A percentile compares a stretch with the other conserved stretches of the same genome.
These are phyloP conservation scores for Callorhinus ursinus DNA, from an alignment of 2,113 vertebrate genomes.

Conservation along the genomic window DNA sequence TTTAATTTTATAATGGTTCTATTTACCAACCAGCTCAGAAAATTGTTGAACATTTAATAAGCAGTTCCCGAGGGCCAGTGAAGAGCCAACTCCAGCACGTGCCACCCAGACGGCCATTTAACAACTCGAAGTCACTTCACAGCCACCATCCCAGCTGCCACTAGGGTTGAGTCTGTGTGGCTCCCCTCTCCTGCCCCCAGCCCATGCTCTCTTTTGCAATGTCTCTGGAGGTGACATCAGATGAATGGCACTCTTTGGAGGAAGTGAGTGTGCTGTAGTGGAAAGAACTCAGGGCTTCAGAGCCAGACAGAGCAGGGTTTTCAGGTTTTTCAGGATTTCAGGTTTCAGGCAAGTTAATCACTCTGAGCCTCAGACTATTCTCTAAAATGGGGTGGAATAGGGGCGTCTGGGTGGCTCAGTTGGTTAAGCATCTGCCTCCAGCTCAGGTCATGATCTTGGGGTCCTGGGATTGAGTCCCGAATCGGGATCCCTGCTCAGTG, in stretches of 20 bases:
- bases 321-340: neutral
- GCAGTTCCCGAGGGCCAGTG: neutral
- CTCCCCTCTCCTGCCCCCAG: neutral
- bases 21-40: neutral
- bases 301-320: neutral
- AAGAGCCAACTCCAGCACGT: neutral
- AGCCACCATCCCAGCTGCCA: neutral
- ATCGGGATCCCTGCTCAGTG: too few relatives aligned
- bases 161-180: neutral
- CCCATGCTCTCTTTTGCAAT: neutral
- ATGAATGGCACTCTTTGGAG: neutral
- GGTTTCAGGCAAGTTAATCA: too few relatives aligned
- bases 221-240: neutral
- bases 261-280: neutral
- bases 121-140: neutral
- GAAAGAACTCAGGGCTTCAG: neutral
- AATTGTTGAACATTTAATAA: neutral
- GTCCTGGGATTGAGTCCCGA: too few relatives aligned
- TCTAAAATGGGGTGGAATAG: neutral
- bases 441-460: too few relatives aligned
- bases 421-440: too few relatives aligned
- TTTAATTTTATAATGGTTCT: neutral
- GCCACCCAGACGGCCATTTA: neutral
- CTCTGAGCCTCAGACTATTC: neutral
- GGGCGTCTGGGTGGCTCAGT: too few relatives aligned